Conservation (phyloP, 1,140 invertebrate genomes). For the Elymnias hypermnestra region DNA sequence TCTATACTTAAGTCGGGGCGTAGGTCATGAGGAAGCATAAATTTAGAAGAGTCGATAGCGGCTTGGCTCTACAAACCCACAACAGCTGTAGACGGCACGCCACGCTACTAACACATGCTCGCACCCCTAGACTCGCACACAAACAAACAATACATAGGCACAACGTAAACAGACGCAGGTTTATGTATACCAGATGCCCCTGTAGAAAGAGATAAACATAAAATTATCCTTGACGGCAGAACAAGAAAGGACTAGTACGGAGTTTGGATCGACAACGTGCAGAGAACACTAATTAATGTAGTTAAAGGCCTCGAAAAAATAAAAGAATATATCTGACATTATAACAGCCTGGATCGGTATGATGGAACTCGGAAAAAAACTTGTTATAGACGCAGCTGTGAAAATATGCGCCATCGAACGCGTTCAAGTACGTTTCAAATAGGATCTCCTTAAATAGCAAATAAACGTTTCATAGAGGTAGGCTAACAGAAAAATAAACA, state of each 20-base stretch:
- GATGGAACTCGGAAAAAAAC: conserved; percentile 28
- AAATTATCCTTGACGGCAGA: conserved; percentile 37
- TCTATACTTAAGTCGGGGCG: conserved; percentile 34
- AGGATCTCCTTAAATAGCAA: conserved; percentile 48
- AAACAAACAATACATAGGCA: conserved; percentile 37
- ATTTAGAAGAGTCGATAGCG: conserved; percentile 64
- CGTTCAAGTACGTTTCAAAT: conserved; percentile 17
- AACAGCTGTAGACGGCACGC: conserved; percentile 66
- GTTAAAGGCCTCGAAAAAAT: conserved; percentile 63
- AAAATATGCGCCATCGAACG: conserved; percentile 21
- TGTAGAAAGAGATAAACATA: conserved; percentile 59
- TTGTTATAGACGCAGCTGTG: conserved; percentile 33
- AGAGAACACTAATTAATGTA: conserved; percentile 64
- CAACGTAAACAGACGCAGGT: conserved; percentile 70
- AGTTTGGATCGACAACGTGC: conserved; percentile 56
- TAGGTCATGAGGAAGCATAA: conserved; percentile 74
- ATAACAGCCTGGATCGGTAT: conserved; percentile 26
- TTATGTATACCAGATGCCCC: conserved; percentile 74
- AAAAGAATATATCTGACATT: conserved; percentile 48
- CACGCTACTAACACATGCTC: conserved; percentile 53
- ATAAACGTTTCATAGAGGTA: conserved; percentile 44
- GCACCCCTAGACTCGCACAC: conserved; percentile 53
- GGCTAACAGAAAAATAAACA: conserved; percentile 67
- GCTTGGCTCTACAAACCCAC: conserved; percentile 52
- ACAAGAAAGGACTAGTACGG: conserved; percentile 39